Base-by-base conservation (phyloP, 1,140 invertebrate genomes). In the Ylistrum balloti region DNA sequence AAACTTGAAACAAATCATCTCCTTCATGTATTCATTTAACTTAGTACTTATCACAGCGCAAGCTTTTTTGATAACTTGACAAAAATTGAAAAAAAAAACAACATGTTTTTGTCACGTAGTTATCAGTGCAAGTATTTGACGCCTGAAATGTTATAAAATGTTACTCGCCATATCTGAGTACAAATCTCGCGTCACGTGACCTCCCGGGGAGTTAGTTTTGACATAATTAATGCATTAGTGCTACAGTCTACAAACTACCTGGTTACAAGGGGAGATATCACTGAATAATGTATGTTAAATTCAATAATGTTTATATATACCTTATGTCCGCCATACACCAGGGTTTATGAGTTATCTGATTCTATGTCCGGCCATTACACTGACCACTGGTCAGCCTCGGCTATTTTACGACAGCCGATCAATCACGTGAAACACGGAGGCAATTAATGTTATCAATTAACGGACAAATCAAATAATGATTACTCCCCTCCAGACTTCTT, bases 401-500 rank as follows among this genome's bases (percentile, higher is more conserved):
- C 56, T 17, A 74, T n/a, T 74, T 74, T 74, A 74, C 56, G 56
- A 74, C 56, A 28, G 22, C 22, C 56, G 56, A 74, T 74, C 56
- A 74, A 74, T 74, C 56, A 74, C 56, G 22, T 5, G 56, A 22
- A 74, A 74, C 56, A 74, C 56, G 22, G 56, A n/a, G 56, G 56
- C 56, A 74, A 74, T 74, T 74, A 74, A 74, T 74, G 56, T 74
- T 74, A 74, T 74, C 56, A 74, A 74, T 74, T 74, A 74, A 74
- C 56, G n/a, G 9, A 74, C 56, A 74, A 74, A 74, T 74, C 56
- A 74, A 74, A 74, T 74, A 74, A 74, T 74, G 56, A 74, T 74
- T 74, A 74, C 56, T 74, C 56, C 56, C 56, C n/a, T 74, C 22
- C 56, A 74, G 56, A 74, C 56, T 74, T n/a, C n/a, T 74, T 28